Percentiles rank a stretch among this genome's conserved stretches.
Evolutionary conservation across 1,140 invertebrate genomes (phyloP).

Genomic region (Anastatus disparis): DNA sequence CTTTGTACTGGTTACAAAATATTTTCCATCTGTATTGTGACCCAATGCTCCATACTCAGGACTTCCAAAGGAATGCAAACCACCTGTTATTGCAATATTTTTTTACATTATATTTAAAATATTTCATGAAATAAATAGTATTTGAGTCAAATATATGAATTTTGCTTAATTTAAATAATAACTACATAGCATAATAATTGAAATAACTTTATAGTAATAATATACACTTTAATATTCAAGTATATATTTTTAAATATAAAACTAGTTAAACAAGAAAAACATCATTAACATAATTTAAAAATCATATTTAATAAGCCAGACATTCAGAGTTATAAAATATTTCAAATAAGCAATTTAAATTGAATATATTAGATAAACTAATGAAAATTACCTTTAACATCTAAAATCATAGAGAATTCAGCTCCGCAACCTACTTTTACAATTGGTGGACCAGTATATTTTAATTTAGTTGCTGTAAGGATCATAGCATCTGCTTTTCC

Average conservation of each 20-base stretch:
- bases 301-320: too few relatives aligned
- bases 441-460: slow-evolving; percentile 80
- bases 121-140: too few relatives aligned
- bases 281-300: too few relatives aligned
- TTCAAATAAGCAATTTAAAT: slow-evolving; percentile 6
- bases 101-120: not conserved
- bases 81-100: slow-evolving; percentile 49
- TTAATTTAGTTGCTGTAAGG: slow-evolving; percentile 78
- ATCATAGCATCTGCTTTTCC: slow-evolving; percentile 79
- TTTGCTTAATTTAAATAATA: too few relatives aligned
- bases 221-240: too few relatives aligned
- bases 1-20: slow-evolving; percentile 90
- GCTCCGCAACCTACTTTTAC: slow-evolving; percentile 89
- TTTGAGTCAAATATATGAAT: not conserved
- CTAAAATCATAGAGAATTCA: slow-evolving; percentile 91
- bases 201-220: too few relatives aligned
- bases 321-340: too few relatives aligned
- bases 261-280: too few relatives aligned
- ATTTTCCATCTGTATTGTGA: slow-evolving; percentile 94
- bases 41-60: slow-evolving; percentile 93
- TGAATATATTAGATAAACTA: not conserved
- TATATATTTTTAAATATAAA: too few relatives aligned
- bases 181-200: too few relatives aligned
- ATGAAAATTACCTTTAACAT: slow-evolving; percentile 77
- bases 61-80: slow-evolving; percentile 88